phyloP scores from a whole-genome alignment of 2,113 vertebrate genomes.

The Empidonax alnorum region DNA sequence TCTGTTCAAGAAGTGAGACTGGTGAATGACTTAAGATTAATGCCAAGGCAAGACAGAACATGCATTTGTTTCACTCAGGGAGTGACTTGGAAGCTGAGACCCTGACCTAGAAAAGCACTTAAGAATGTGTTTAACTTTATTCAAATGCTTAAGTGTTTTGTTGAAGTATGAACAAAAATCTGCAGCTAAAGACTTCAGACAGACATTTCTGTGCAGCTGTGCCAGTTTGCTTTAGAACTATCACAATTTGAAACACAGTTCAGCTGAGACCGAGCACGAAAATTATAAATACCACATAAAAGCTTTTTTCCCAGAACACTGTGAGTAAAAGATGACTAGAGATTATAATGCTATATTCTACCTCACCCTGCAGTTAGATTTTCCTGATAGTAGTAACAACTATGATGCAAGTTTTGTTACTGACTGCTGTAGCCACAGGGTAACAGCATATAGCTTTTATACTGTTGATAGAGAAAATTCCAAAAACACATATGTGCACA shows the following conservation, averaged over 20 bases:
- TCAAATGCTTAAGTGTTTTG: not conserved
- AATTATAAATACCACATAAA: not conserved
- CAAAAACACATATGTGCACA: not conserved
- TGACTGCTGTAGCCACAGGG: not conserved
- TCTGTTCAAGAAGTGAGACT: not conserved
- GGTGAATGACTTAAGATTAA: not conserved
- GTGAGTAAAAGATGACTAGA: not conserved
- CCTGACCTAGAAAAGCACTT: not conserved
- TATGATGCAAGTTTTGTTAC: not conserved
- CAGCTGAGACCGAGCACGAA: not conserved
- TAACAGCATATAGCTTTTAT: not conserved
- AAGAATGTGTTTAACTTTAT: not conserved
- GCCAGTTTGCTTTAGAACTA: not conserved
- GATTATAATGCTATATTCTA: not conserved
- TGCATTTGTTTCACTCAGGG: not conserved
- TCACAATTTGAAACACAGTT: not conserved
- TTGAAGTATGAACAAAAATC: not conserved
- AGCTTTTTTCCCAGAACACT: not conserved
- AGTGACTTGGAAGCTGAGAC: not conserved
- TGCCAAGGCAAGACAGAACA: not conserved
- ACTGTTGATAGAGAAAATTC: not conserved
- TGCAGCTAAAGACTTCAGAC: not conserved
- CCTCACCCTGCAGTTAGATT: not conserved
- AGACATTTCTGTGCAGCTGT: not conserved
- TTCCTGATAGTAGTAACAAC: not conserved